Percentiles rank a stretch among this genome's conserved stretches.
Conservation (phyloP, 2,888 invertebrate species). For the Xanthia togata region DNA sequence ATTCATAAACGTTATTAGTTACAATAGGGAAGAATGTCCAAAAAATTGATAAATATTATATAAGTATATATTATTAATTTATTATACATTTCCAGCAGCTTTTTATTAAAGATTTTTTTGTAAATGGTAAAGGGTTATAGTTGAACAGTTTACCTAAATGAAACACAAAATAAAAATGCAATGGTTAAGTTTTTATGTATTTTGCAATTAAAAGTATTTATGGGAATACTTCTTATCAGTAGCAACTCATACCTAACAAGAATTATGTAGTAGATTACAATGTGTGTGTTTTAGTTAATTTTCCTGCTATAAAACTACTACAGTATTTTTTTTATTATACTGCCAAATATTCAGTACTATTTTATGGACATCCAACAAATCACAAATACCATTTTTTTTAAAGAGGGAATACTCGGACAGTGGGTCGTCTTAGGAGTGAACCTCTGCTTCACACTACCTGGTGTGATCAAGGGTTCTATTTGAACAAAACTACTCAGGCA, state of each 20-base stretch:
- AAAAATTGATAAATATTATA: too few relatives aligned
- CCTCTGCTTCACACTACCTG: too few relatives aligned
- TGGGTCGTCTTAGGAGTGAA: background rate
- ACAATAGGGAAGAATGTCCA: background rate
- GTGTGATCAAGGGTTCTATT: background rate
- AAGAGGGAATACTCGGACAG: too few relatives aligned
- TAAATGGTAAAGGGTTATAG: background rate
- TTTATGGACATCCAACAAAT: background rate
- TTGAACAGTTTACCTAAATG: background rate
- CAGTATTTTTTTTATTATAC: background rate
- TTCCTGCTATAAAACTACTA: background rate
- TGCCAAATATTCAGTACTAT: background rate
- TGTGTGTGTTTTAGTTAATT: slow-evolving; percentile 1
- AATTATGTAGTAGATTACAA: background rate
- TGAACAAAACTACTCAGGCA: background rate
- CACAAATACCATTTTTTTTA: background rate
- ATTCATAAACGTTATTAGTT: too few relatives aligned
- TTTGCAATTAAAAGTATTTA: slow-evolving; percentile 4
- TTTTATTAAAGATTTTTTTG: background rate
- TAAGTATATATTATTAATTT: too few relatives aligned
- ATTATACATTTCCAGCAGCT: background rate
- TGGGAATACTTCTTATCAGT: slow-evolving; percentile 41
- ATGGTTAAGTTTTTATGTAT: slow-evolving; percentile 26
- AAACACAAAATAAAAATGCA: background rate
- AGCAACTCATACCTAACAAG: slow-evolving; percentile 3